Conservation (phyloP, 2,888 invertebrate species). For the Meteorus colon region DNA sequence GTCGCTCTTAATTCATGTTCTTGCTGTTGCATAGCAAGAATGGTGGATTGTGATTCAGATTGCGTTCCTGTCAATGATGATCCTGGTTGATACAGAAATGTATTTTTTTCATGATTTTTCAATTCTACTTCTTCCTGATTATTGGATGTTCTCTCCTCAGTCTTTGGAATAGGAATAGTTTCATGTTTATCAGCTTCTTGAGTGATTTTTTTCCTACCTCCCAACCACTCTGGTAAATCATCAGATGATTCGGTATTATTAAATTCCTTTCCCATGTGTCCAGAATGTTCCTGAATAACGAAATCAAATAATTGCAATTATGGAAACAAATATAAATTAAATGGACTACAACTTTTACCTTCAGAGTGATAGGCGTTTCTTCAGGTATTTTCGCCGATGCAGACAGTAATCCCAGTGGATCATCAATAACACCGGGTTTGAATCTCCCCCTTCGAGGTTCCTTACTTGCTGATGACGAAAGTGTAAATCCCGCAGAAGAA, state of each 20-base stretch:
- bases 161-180: slow-evolving; percentile 28
- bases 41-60: slow-evolving; percentile 63
- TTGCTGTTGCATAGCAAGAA: slow-evolving; percentile 65
- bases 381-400: slow-evolving; percentile 29
- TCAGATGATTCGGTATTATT: slow-evolving; percentile 43
- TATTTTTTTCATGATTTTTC: slow-evolving; percentile 30
- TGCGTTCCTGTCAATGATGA: slow-evolving; percentile 59
- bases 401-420: slow-evolving; percentile 65
- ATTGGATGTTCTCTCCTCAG: slow-evolving; percentile 38
- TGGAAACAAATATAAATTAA: not conserved
- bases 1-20: slow-evolving; percentile 64
- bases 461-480: slow-evolving; percentile 52
- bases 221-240: slow-evolving; percentile 68
- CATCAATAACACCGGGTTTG: slow-evolving; percentile 57
- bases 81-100: slow-evolving; percentile 49
- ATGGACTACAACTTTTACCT: not conserved
- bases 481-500: slow-evolving; percentile 49
- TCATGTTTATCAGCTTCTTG: slow-evolving; percentile 43
- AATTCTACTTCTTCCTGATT: not conserved
- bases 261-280: not conserved
- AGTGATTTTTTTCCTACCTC: slow-evolving; percentile 56
- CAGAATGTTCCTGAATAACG: slow-evolving; percentile 5
- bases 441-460: slow-evolving; percentile 62
- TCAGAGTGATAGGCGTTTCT: slow-evolving; percentile 17
- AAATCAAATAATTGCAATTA: not conserved